A percentile compares a stretch with the other conserved stretches of the same genome.
These are phyloP conservation scores for Laterallus jamaicensis DNA, from an alignment of 2,113 vertebrate genomes.

Conservation along the genomic window DNA sequence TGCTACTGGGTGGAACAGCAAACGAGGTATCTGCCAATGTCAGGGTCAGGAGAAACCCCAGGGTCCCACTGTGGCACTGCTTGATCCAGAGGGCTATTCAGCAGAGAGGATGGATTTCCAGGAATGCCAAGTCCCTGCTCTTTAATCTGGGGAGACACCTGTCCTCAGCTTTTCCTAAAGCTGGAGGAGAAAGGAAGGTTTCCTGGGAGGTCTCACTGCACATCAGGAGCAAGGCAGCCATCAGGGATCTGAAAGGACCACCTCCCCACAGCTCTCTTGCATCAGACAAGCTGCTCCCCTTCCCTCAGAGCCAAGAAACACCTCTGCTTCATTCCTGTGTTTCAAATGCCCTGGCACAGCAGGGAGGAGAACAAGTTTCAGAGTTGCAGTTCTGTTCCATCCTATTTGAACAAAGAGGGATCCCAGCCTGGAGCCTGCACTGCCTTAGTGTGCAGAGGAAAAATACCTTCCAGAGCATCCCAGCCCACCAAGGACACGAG, in stretches of 20 bases:
- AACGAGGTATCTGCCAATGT: neutral
- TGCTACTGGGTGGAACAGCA: neutral
- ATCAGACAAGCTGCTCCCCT: neutral
- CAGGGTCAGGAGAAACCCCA: neutral
- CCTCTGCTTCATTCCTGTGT: neutral
- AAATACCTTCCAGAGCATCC: neutral
- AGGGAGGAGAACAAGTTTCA: neutral
- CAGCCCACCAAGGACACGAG: neutral
- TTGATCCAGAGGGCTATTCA: neutral
- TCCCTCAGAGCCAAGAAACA: neutral
- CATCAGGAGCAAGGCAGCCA: neutral
- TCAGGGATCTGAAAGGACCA: neutral
- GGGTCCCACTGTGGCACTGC: neutral
- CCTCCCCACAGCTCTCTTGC: neutral
- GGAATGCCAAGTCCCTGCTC: neutral
- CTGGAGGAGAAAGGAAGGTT: neutral
- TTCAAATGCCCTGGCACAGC: neutral
- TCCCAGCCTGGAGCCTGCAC: neutral
- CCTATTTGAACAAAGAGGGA: neutral
- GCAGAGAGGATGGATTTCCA: neutral
- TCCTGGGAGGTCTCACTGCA: neutral
- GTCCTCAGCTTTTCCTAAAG: neutral
- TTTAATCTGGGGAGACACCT: neutral
- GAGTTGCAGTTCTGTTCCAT: neutral
- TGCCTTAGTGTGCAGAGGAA: neutral